A percentile compares a stretch with the other conserved stretches of the same genome.
These are phyloP conservation scores for Papilio dardanus DNA, from an alignment of 1,140 invertebrate genomes.

Conservation along the genomic window DNA sequence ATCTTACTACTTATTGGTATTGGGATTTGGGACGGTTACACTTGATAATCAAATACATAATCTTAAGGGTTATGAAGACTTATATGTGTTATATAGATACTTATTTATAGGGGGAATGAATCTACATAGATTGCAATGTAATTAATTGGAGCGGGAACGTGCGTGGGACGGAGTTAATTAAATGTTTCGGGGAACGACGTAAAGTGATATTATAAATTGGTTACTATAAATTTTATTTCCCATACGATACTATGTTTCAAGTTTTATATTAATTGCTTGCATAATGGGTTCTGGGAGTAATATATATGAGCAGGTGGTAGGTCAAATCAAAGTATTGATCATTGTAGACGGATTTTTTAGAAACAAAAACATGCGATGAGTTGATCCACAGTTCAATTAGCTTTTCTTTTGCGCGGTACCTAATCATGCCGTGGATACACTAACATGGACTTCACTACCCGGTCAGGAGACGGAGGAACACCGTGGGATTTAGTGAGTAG, in stretches of 20 bases:
- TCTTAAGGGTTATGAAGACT: not conserved
- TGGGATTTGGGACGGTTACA: too few relatives aligned
- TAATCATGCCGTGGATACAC: too few relatives aligned
- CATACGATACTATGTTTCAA: not conserved
- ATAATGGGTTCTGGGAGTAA: not conserved
- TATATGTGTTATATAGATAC: not conserved
- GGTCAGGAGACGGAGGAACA: too few relatives aligned
- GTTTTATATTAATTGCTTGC: not conserved
- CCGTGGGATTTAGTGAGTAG: too few relatives aligned
- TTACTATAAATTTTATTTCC: conserved; percentile 4
- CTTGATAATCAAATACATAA: too few relatives aligned
- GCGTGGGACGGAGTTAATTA: conserved; percentile 14
- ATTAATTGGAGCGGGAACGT: conserved; percentile 7
- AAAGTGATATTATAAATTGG: conserved; percentile 18
- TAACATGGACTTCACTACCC: too few relatives aligned
- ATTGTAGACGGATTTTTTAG: too few relatives aligned
- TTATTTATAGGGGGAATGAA: not conserved
- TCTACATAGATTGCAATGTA: conserved; percentile 3
- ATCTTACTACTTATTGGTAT: too few relatives aligned
- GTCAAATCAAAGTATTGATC: not conserved
- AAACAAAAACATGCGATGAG: too few relatives aligned
- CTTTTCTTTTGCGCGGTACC: too few relatives aligned
- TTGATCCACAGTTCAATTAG: too few relatives aligned
- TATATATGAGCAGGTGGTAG: not conserved
- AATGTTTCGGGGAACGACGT: conserved; percentile 12